Percentiles rank a stretch among this genome's conserved stretches.
phyloP scores from a whole-genome alignment of 2,797 vertebrate genomes.

The Holocentrus rufus region DNA sequence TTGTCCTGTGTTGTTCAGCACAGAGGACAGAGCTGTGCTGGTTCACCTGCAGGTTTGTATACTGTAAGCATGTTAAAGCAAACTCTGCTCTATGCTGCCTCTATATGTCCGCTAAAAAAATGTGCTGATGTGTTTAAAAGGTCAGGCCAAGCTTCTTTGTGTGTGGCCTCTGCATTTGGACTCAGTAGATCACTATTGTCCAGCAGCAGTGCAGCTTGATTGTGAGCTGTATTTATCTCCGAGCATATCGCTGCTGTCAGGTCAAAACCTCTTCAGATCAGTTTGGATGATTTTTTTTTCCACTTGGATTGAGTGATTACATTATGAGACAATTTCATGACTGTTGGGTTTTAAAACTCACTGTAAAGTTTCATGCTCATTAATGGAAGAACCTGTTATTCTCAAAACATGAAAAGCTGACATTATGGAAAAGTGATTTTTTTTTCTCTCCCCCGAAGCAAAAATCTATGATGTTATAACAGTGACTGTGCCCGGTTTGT shows the following conservation, averaged over 20 bases:
- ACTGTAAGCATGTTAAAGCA: conserved; percentile 19
- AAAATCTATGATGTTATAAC: too few relatives aligned
- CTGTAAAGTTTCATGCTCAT: background rate
- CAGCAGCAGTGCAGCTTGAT: background rate
- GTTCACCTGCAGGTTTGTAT: background rate
- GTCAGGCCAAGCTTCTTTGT: conserved; percentile 58
- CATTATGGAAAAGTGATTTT: too few relatives aligned
- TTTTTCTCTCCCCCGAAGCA: too few relatives aligned
- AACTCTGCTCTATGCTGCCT: conserved; percentile 3
- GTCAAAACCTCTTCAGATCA: too few relatives aligned
- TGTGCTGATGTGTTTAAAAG: conserved; percentile 66
- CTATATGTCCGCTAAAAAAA: conserved; percentile 38
- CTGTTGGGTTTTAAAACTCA: background rate
- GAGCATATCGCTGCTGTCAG: background rate
- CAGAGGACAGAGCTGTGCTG: background rate
- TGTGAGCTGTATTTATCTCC: background rate
- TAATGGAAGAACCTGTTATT: too few relatives aligned
- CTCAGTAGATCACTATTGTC: conserved; percentile 55
- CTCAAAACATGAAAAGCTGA: too few relatives aligned
- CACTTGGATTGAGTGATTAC: too few relatives aligned
- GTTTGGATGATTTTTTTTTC: too few relatives aligned
- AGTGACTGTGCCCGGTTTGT: background rate
- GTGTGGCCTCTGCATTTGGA: conserved; percentile 51
- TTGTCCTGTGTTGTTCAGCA: too few relatives aligned
- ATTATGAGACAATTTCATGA: background rate